These are phyloP conservation scores for Ophion obscuratus DNA, from an alignment of 2,888 invertebrate species.

Conservation along the genomic window DNA sequence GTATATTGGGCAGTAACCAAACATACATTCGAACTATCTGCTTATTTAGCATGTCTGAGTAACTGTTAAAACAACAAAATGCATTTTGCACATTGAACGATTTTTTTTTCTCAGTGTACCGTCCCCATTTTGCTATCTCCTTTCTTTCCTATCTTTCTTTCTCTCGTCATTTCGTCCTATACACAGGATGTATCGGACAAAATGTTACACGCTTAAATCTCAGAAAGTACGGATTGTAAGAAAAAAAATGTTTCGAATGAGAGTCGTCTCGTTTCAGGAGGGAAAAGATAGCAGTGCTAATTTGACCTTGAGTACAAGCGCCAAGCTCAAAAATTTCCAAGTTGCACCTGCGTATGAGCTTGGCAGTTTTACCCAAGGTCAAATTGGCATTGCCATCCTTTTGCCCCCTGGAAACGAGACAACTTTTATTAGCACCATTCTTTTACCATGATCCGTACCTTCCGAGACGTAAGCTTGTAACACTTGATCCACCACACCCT, in stretches of 20 bases:
- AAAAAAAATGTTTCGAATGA: background rate
- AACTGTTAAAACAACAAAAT: too few relatives aligned
- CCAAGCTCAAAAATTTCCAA: background rate
- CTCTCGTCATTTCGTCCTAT: background rate
- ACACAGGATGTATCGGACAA: background rate
- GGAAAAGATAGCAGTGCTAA: background rate
- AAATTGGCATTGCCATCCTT: background rate
- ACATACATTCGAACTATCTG: too few relatives aligned
- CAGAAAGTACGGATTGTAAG: background rate
- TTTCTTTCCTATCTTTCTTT: conserved; percentile 1
- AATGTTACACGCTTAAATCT: background rate
- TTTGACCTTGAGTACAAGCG: background rate
- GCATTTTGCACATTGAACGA: too few relatives aligned
- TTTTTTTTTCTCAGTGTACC: too few relatives aligned
- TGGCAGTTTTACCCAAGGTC: background rate
- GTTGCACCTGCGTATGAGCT: background rate
- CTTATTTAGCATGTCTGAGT: too few relatives aligned
- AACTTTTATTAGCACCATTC: background rate
- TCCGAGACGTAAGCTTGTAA: background rate
- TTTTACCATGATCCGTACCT: background rate
- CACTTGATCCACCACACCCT: background rate
- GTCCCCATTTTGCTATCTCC: conserved; percentile 48
- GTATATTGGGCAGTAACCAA: too few relatives aligned
- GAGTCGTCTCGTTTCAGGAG: background rate
- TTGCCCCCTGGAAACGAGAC: background rate